Evolutionary conservation across 37 sponge, comb jelly and placozoan species (phyloP), one percentile per base, ranked within the genome.

Genomic region (Ianthella basta): DNA sequence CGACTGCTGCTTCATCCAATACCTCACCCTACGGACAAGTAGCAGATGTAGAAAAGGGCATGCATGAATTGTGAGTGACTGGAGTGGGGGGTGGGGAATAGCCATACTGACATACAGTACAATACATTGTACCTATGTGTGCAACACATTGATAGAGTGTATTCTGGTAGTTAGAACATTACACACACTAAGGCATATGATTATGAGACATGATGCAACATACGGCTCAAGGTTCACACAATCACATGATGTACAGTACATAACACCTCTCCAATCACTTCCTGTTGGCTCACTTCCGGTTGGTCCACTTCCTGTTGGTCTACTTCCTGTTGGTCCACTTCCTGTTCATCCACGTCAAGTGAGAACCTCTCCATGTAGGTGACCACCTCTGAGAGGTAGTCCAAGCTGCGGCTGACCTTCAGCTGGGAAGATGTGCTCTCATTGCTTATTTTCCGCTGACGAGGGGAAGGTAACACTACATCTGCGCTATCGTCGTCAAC

Each of bases 401-500:
- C 78, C 78, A 75, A 75, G 40, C 78, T 75, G 54, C 24, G 25
- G 16, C 38, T 36, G 25, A 75, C 21, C 54, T 75, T 75, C 70
- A 69, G 2, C 70, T 32, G 34, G 50, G 50, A 44, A 3, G 78
- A 75, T 13, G 21, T 36, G 24, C 54, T 75, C 44, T 75, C 54
- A 3, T 38, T 19, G 53, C 78, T 75, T 1, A 19, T 18, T 3
- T 41, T 18, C 19, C 70, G 29, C 70, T 69, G 70, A 30, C 70
- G 70, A 69, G 29, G 35, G 27, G 14, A 25, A 10, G 50, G 50
- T 8, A 3, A 3, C 50, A 10, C 50, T 8, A 8, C 50, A 61
- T 4, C 27, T 19, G 59, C 15, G 59, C n/a, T n/a, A n/a, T n/a
- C n/a, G 6, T 44, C 50, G 50, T 44, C 50, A 44, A 10, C 8